These are phyloP conservation scores for Diploptera punctata DNA, from an alignment of 2,888 invertebrate genomes.

Conservation along the genomic window DNA sequence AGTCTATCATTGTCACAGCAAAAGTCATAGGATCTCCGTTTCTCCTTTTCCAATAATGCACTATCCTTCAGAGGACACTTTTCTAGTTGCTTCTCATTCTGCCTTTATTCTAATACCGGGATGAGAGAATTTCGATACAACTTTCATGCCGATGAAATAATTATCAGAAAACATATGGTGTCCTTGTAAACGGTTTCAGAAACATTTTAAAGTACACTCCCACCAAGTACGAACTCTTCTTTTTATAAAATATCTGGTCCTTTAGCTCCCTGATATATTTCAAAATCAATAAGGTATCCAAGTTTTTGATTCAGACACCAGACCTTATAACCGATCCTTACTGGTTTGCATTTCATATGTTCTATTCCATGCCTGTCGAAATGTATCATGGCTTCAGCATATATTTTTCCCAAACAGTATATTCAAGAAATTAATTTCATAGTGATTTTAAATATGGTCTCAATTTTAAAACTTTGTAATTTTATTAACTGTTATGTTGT, in stretches of 20 bases:
- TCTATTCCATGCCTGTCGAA: conserved; percentile 47
- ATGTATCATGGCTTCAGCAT: conserved; percentile 51
- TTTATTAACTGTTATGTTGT: neutral
- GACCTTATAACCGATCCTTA: conserved; percentile 46
- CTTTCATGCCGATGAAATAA: conserved; percentile 11
- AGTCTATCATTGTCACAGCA: neutral
- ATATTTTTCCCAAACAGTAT: neutral
- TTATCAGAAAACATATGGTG: neutral
- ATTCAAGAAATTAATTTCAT: neutral
- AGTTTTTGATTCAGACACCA: too few relatives aligned
- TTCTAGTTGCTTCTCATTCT: conserved; percentile 6
- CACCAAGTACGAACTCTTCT: neutral
- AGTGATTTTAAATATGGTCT: too few relatives aligned
- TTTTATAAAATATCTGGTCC: too few relatives aligned
- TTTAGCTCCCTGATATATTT: conserved; percentile 6
- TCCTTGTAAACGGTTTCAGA: neutral
- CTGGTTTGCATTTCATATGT: conserved; percentile 44
- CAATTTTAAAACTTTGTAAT: too few relatives aligned
- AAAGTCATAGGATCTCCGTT: neutral
- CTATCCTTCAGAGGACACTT: conserved; percentile 9
- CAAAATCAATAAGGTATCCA: conserved; percentile 16
- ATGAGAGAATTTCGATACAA: too few relatives aligned
- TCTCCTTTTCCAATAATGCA: conserved; percentile 1
- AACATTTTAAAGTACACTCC: neutral
- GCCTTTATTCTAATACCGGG: neutral